phyloP scores from a whole-genome alignment of 2,888 invertebrate species.

The Heliconius ethilla region DNA sequence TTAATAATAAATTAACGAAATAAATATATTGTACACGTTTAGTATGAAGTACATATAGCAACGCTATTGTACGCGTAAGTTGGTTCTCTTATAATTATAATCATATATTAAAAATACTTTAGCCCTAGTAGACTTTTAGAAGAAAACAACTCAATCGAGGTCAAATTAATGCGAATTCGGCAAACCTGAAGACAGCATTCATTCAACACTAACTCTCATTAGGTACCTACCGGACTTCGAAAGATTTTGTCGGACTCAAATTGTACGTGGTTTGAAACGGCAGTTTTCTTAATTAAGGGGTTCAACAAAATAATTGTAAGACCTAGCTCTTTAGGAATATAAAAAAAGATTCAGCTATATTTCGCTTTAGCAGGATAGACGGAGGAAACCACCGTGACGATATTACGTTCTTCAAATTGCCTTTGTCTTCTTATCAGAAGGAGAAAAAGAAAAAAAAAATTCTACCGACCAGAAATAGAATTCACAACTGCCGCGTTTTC shows the following conservation, averaged over 20 bases:
- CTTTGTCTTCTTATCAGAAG: not conserved
- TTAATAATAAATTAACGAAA: no score
- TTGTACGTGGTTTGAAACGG: constrained; percentile 16
- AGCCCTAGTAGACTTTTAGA: not conserved
- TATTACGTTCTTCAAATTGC: no score
- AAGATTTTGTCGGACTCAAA: constrained; percentile 3
- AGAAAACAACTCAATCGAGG: not conserved
- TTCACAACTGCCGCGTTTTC: no score
- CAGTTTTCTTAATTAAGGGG: constrained; percentile 7
- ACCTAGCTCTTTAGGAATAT: not conserved
- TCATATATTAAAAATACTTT: not conserved
- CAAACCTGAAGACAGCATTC: not conserved
- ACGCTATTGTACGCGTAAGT: no score
- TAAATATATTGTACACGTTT: no score
- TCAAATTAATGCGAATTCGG: constrained; percentile 10
- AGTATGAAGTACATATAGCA: no score
- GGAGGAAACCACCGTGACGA: not conserved
- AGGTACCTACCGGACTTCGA: not conserved
- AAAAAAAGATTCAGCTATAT: not conserved
- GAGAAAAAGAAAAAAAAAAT: not conserved
- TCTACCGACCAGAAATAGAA: no score
- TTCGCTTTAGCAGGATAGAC: not conserved
- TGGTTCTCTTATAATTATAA: not conserved
- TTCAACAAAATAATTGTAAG: constrained; percentile 7
- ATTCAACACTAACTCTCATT: constrained; percentile 16